These are phyloP conservation scores for Sceloporus undulatus DNA, from an alignment of 2,113 vertebrate species.

Conservation along the genomic window DNA sequence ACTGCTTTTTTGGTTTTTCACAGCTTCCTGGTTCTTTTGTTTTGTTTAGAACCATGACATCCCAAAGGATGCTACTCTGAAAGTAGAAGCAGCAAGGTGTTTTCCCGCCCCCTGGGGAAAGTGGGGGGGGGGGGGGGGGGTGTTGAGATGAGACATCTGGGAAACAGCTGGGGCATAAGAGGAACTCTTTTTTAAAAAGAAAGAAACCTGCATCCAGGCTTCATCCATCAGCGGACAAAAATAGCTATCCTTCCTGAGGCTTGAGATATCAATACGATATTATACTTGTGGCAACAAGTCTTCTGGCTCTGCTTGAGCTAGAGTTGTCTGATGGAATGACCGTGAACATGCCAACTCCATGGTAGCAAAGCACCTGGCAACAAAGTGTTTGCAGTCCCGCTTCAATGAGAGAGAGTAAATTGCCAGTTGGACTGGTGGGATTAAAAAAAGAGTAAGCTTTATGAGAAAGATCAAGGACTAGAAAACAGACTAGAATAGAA, in stretches of 20 bases:
- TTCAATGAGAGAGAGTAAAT: background rate
- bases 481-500: background rate
- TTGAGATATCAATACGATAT: background rate
- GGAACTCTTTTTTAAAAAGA: background rate
- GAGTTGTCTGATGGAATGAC: background rate
- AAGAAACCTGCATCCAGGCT: background rate
- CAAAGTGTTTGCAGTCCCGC: background rate
- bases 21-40: background rate
- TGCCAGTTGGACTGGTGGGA: background rate
- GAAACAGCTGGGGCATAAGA: slow-evolving; percentile 51
- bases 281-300: background rate
- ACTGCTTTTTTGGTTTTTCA: background rate
- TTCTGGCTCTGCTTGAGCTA: background rate
- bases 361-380: background rate
- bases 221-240: slow-evolving; percentile 6
- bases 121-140: background rate
- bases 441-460: background rate
- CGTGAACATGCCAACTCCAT: background rate
- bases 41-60: slow-evolving; percentile 8
- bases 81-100: no score
- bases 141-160: slow-evolving; percentile 6
- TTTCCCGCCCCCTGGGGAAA: slow-evolving; percentile 17
- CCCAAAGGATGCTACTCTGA: slow-evolving; percentile 23
- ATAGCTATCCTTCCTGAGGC: background rate
- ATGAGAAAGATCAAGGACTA: background rate